These are phyloP conservation scores for Drymodes brunneopygia DNA, from an alignment of 2,113 vertebrate species.

Conservation along the genomic window DNA sequence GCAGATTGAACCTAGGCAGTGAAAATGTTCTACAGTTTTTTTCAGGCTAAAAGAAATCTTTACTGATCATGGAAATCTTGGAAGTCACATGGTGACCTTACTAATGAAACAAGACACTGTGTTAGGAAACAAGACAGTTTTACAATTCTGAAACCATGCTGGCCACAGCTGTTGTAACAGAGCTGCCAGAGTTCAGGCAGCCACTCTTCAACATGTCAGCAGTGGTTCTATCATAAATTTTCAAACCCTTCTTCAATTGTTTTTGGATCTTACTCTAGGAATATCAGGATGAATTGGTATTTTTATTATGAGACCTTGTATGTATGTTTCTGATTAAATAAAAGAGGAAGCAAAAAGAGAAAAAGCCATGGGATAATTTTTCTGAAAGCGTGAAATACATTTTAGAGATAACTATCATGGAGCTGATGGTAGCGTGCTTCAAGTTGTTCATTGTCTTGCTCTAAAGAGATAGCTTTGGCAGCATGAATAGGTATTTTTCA, in stretches of 20 bases:
- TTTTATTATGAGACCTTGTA: background rate
- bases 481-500: background rate
- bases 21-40: background rate
- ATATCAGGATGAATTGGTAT: background rate
- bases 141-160: background rate
- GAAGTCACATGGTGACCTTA: background rate
- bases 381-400: background rate
- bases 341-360: background rate
- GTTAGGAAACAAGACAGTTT: background rate
- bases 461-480: background rate
- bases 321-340: background rate
- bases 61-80: background rate
- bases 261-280: background rate
- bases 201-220: background rate
- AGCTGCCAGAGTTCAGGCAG: background rate
- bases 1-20: background rate
- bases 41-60: background rate
- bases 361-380: background rate
- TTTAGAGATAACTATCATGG: background rate
- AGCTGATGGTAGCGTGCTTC: background rate
- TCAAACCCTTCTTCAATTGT: background rate
- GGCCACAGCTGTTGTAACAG: background rate
- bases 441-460: accelerated
- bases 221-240: background rate
- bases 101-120: background rate